A percentile compares a stretch with the other conserved stretches of the same genome.
Evolutionary conservation across 2,113 vertebrate species (phyloP).

Genomic region (Apteryx mantelli): DNA sequence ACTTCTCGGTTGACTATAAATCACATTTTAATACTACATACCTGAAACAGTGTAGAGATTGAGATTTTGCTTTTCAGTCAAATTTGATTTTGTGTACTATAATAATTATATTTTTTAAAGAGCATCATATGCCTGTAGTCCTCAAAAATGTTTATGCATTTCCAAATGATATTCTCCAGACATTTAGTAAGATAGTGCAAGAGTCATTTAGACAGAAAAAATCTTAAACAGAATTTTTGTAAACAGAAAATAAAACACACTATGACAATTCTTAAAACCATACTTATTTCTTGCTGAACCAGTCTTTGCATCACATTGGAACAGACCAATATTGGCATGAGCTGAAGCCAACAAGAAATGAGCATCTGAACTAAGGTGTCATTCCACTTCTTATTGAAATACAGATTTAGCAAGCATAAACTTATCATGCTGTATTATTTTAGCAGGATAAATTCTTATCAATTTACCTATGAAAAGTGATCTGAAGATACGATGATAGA

Average conservation of each 20-base stretch:
- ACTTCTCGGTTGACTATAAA: neutral
- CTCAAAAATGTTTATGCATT: neutral
- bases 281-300: neutral
- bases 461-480: neutral
- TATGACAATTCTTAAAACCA: neutral
- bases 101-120: constrained; percentile 8
- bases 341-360: neutral
- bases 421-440: neutral
- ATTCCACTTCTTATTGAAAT: neutral
- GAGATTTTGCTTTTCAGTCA: neutral
- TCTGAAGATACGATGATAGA: constrained; percentile 1
- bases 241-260: neutral
- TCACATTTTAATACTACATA: neutral
- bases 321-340: neutral
- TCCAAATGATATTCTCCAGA: neutral
- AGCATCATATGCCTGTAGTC: neutral
- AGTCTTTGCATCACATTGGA: constrained; percentile 2
- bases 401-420: neutral
- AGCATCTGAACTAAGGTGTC: neutral
- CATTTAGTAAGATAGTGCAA: neutral
- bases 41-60: neutral
- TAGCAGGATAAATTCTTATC: neutral
- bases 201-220: neutral
- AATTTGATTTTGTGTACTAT: neutral
- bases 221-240: neutral